These are phyloP conservation scores for Poecilia gillii DNA, from an alignment of 2,797 vertebrate genomes.

Conservation along the genomic window DNA sequence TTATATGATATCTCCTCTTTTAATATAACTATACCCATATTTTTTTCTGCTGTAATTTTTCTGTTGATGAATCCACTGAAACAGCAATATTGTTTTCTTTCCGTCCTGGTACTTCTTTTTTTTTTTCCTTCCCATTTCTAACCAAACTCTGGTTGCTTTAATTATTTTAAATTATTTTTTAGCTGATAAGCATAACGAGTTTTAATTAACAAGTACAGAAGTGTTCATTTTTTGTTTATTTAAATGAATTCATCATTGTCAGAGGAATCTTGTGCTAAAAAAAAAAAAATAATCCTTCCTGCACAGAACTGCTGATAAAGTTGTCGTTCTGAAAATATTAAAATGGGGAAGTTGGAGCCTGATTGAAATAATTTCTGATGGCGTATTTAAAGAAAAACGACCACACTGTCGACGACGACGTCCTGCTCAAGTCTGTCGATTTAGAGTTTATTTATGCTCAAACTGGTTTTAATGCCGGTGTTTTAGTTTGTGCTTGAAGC, in stretches of 20 bases:
- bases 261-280: constrained; percentile 13
- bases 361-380: constrained; percentile 10
- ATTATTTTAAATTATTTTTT: constrained; percentile 65
- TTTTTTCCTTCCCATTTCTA: constrained; percentile 7
- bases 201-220: constrained; percentile 63
- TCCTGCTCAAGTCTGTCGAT: background rate
- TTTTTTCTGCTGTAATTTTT: constrained; percentile 39
- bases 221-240: constrained; percentile 42
- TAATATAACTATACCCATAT: constrained; percentile 45
- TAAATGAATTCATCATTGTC: constrained; percentile 21
- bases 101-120: constrained; percentile 66
- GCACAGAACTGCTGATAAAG: constrained; percentile 53
- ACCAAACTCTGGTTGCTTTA: constrained; percentile 65
- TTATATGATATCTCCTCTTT: constrained; percentile 35
- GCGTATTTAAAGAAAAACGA: background rate
- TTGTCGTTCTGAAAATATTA: constrained; percentile 12
- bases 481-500: constrained; percentile 56
- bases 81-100: constrained; percentile 37
- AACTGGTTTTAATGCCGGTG: background rate
- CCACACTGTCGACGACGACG: background rate
- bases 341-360: constrained; percentile 3
- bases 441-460: background rate
- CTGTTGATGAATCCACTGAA: constrained; percentile 39
- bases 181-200: constrained; percentile 36
- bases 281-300: constrained; percentile 25